A percentile compares a stretch with the other conserved stretches of the same genome.
Evolutionary conservation across 2,113 vertebrate genomes (phyloP).

Genomic region (Clupea harengus): DNA sequence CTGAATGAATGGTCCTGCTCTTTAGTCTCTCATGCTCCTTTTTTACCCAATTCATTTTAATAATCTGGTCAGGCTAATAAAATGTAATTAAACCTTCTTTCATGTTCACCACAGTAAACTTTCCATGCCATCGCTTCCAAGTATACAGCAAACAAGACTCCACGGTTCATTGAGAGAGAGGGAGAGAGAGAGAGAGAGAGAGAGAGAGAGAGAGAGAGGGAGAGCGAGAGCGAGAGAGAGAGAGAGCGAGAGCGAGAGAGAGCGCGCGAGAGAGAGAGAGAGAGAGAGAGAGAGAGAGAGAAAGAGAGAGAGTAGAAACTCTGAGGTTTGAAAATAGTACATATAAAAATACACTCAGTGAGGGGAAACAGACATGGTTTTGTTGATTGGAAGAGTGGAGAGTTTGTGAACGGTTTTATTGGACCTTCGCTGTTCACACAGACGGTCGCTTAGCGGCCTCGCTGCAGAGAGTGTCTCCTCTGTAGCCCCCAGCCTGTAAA

Average conservation of each 20-base stretch:
- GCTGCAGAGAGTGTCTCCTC: conserved; percentile 37
- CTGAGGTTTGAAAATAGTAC: conserved; percentile 65
- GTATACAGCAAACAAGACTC: conserved; percentile 63
- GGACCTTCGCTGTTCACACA: conserved; percentile 51
- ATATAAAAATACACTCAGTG: conserved; percentile 63
- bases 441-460: conserved; percentile 33
- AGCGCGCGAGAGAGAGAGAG: conserved; percentile 27
- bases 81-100: conserved; percentile 65
- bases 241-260: conserved; percentile 28
- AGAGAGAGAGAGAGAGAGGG: conserved; percentile 20
- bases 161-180: conserved; percentile 49
- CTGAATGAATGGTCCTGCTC: conserved; percentile 30
- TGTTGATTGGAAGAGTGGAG: conserved; percentile 64
- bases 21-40: background rate
- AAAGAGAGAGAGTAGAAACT: conserved; percentile 30
- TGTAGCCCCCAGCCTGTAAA: conserved; percentile 11
- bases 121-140: conserved; percentile 62
- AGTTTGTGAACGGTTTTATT: conserved; percentile 63
- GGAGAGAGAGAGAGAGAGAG: conserved; percentile 25
- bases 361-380: conserved; percentile 64
- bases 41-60: conserved; percentile 56
- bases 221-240: conserved; percentile 32
- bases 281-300: conserved; percentile 23
- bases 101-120: conserved; percentile 65
- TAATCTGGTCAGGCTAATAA: conserved; percentile 66